phyloP scores from a whole-genome alignment of 2,797 vertebrate species.

The Etheostoma perlongum region DNA sequence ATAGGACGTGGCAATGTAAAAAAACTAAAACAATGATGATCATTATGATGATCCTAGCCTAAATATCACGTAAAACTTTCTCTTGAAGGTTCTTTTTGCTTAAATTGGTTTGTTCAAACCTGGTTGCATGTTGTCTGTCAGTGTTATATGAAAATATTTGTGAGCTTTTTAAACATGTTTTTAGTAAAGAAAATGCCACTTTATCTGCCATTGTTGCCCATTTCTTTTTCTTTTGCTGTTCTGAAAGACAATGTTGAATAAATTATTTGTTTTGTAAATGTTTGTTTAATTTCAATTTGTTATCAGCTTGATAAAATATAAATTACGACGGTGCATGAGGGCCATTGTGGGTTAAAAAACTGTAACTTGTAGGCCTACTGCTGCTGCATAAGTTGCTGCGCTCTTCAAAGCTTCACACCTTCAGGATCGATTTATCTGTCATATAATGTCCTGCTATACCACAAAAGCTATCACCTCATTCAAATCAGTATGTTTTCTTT shows the following conservation, averaged over 20 bases:
- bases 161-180: conserved; percentile 14
- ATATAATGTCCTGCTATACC: too few species aligned
- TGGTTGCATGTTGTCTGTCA: conserved; percentile 26
- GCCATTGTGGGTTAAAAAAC: too few species aligned
- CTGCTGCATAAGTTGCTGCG: too few species aligned
- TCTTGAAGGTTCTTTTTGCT: neutral
- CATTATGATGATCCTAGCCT: neutral
- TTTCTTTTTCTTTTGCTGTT: conserved; percentile 20
- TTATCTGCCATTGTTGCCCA: neutral
- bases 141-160: conserved; percentile 20
- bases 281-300: conserved; percentile 65
- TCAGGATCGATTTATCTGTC: too few species aligned
- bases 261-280: conserved; percentile 47
- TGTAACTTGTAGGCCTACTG: too few species aligned
- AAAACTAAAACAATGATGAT: neutral
- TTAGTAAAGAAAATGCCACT: neutral
- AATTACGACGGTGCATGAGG: too few species aligned
- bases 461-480: too few species aligned
- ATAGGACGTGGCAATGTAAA: neutral
- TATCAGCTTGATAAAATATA: conserved; percentile 16
- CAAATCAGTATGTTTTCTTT: too few species aligned
- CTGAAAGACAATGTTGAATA: conserved; percentile 52
- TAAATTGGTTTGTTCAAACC: neutral
- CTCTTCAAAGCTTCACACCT: too few species aligned
- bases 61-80: conserved; percentile 7